Evolutionary conservation across 2,797 vertebrate genomes (phyloP).

Genomic region (Poeciliopsis infans): DNA sequence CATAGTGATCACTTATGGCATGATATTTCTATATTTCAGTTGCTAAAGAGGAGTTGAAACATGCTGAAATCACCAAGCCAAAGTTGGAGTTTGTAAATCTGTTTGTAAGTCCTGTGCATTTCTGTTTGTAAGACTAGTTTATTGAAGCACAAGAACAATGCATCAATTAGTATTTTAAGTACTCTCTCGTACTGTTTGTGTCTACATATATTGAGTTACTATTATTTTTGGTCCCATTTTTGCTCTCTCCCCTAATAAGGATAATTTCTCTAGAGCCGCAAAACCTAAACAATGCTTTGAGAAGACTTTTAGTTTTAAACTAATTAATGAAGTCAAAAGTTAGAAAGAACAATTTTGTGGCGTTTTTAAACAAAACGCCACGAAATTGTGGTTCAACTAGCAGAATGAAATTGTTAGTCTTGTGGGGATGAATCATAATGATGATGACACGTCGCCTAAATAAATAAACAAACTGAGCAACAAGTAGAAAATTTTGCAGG

Average conservation of each 20-base stretch:
- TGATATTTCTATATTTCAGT: neutral
- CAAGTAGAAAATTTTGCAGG: neutral
- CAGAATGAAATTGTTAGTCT: neutral
- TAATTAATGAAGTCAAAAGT: neutral
- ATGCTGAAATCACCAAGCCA: neutral
- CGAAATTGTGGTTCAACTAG: neutral
- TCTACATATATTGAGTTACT: neutral
- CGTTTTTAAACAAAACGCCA: neutral
- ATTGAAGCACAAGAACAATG: neutral
- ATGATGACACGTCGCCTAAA: neutral
- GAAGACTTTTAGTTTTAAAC: neutral
- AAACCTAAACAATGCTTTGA: neutral
- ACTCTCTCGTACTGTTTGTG: neutral
- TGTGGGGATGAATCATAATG: neutral
- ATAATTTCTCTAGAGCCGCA: neutral
- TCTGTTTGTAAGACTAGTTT: neutral
- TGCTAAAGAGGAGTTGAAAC: neutral
- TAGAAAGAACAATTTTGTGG: neutral
- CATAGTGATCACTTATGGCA: neutral
- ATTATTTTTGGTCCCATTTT: neutral
- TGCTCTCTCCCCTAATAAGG: neutral
- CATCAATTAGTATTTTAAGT: neutral
- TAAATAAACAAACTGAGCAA: neutral
- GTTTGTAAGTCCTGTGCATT: neutral
- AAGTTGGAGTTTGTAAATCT: neutral